phyloP scores from a whole-genome alignment of 1,140 invertebrate species.

The Monomorium pharaonis region DNA sequence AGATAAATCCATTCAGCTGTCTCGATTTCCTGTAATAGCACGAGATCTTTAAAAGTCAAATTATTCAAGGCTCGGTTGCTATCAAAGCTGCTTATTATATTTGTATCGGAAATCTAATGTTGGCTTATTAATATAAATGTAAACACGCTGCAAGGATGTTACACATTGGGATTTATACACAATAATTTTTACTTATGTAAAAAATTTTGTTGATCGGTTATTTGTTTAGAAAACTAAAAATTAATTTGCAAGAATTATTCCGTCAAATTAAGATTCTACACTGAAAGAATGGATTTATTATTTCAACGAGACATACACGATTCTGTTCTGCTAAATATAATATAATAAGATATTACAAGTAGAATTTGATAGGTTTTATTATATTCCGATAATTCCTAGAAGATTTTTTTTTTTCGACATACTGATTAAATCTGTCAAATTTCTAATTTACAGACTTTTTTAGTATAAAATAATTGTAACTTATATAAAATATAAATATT shows the following conservation, averaged over 20 bases:
- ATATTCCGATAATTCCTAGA: too few species aligned
- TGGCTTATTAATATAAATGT: background rate
- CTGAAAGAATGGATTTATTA: too few species aligned
- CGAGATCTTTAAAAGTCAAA: constrained; percentile 13
- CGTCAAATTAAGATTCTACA: background rate
- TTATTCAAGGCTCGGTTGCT: constrained; percentile 22
- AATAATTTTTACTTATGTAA: background rate
- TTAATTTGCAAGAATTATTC: background rate
- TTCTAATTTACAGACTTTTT: too few species aligned
- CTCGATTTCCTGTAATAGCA: background rate
- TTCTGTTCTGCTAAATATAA: too few species aligned
- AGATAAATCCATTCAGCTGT: constrained; percentile 31
- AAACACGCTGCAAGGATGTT: background rate
- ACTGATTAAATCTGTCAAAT: too few species aligned
- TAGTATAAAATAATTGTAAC: too few species aligned
- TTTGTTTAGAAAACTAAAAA: background rate
- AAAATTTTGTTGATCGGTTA: background rate
- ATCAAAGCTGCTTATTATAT: constrained; percentile 39
- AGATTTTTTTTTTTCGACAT: too few species aligned
- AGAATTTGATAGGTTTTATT: too few species aligned
- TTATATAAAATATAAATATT: too few species aligned
- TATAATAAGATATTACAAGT: background rate
- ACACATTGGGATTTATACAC: background rate
- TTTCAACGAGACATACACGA: too few species aligned
- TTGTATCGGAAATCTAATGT: background rate